Evolutionary conservation across 1,140 invertebrate species (phyloP), one percentile per base, ranked within the genome.

Genomic region (Helicorthomorpha holstii): DNA sequence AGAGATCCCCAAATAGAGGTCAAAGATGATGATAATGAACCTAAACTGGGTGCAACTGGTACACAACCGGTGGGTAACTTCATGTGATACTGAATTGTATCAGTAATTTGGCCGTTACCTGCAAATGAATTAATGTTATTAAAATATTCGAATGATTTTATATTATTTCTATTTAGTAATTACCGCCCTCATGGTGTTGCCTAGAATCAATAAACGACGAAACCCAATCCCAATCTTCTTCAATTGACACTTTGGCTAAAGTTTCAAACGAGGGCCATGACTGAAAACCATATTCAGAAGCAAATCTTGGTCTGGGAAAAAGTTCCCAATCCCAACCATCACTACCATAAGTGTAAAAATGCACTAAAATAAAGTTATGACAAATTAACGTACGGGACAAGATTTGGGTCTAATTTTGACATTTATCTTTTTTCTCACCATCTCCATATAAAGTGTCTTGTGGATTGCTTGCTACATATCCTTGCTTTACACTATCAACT

Each of bases 281-380:
- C 66, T 97, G 91, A 57, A 90, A 83, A 12, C 95, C 95, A 65
- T 94, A 98, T 67, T 98, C 95, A 0, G 92, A 94, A 19, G 82
- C 77, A 67, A 98, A 95, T 56, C 93, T 75, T 0, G 88, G 77
- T 14, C 73, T 73, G 0, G 85, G 85, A 66, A 82, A 95, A 4
- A 73, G 79, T 42, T 70, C 75, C 19, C 77, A 70, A 55, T 84
- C 66, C 89, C 90, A 98, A 46, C 80, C 76, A 62, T 96, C 80
- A 51, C 66, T 66, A 0, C 79, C 21, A 63, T 97, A 94, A 59
- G 90, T 85, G 63, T 98, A 98, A 62, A 83, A 92, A 63, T 98
- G 93, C 46, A 89, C 83, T 85, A 59, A 52, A n/a, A n/a, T n/a
- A n/a, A n/a, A n/a, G n/a, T n/a, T n/a, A n/a, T n/a, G n/a, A n/a